phyloP scores from a whole-genome alignment of 2,113 vertebrate genomes.

The Bubalus kerabau region DNA sequence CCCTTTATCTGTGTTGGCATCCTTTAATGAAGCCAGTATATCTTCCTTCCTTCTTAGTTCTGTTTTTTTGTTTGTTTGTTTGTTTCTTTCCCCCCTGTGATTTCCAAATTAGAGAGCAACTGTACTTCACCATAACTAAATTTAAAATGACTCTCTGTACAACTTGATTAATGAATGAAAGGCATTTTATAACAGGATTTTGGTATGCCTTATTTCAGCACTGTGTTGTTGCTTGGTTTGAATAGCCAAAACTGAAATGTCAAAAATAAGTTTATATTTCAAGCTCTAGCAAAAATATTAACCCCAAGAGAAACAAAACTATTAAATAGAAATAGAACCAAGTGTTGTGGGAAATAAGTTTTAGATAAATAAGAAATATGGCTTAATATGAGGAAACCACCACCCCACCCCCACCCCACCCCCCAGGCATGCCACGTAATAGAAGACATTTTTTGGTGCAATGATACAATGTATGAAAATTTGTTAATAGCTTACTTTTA shows the following conservation, averaged over 20 bases:
- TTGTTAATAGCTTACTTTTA: conserved; percentile 33
- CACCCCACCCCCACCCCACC: background rate
- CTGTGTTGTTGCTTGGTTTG: conserved; percentile 10
- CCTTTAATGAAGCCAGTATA: background rate
- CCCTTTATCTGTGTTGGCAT: background rate
- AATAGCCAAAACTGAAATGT: conserved; percentile 24
- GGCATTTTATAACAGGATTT: conserved; percentile 24
- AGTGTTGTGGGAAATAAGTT: background rate
- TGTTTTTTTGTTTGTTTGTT: background rate
- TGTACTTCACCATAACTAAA: background rate
- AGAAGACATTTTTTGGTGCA: background rate
- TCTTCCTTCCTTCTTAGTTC: background rate
- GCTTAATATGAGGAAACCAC: background rate
- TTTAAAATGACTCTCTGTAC: background rate
- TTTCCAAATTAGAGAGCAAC: background rate
- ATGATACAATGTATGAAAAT: background rate
- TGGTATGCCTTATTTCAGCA: background rate
- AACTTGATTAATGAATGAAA: conserved; percentile 1
- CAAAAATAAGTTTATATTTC: conserved; percentile 20
- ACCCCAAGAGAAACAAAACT: conserved; percentile 8
- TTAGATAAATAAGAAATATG: background rate
- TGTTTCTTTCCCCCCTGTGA: background rate
- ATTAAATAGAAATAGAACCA: background rate
- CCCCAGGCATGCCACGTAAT: background rate
- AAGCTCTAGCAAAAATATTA: conserved; percentile 33